Evolutionary conservation across 2,797 vertebrate species (phyloP), one percentile per base, ranked within the genome.

Genomic region (Dermochelys coriacea): DNA sequence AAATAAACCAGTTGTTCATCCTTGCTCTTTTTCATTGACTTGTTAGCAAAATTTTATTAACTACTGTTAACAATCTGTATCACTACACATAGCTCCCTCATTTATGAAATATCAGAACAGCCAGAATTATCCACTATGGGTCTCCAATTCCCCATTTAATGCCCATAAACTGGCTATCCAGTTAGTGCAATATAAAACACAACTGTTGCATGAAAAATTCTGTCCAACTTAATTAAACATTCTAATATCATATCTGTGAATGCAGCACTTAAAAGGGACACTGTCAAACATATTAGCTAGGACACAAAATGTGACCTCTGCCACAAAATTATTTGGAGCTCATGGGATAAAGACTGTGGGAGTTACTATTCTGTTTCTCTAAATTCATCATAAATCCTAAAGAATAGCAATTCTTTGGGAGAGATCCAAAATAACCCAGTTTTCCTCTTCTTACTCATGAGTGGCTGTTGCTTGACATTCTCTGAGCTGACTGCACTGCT

Each of bases 301-400:
- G 27, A 16, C 68, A 71, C 55, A 82, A 55, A 81, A 49, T 15
- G 1, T 0, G 2, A 29, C 52, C 84, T 77, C 91, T 82, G 52
- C 10, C 68, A 81, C 59, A 45, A 87, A 89, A 16, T 1, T 5
- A 15, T 12, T 55, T 52, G n/a, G n/a, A 25, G 19, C 51, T 29
- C 27, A 77, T n/a, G 5, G 68, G 50, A 2, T 15, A 81, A 64
- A 79, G 31, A 37, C 59, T 74, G 21, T 21, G 34, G 29, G 51
- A 87, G 47, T n/a, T 27, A 29, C 51, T 34, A 4, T 49, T 74
- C 51, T 27, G 2, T 5, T 71, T 80, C 74, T 9, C 12, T 8
- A 31, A 1, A 31, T 45, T 14, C 16, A 31, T 18, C 27, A 31
- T n/a, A 45, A 12, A 14, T 1, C 0, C 12, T 0, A 2, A 45